Base-by-base conservation (phyloP, 2,888 invertebrate genomes). In the Druceiella hillmani region DNA sequence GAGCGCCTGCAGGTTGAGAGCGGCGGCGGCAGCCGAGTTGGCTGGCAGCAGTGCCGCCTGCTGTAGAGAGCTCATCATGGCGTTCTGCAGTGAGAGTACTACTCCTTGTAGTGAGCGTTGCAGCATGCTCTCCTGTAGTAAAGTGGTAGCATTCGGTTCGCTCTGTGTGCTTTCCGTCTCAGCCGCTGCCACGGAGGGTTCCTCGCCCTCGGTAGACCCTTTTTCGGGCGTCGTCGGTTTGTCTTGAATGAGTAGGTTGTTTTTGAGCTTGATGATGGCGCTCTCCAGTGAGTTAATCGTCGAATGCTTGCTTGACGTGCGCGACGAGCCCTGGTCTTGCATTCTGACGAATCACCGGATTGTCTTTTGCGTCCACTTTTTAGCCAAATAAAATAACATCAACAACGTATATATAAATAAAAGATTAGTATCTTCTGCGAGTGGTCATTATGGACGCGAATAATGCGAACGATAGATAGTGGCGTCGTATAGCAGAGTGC, bases 1-100 rank as follows among this genome's bases (percentile, higher is more conserved):
- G 43, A 89, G 66, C 16, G 89, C 89, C 66, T 89, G 89, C 20
- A 89, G 74, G 60, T 88, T 88, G 12, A 90, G 70, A 1, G 89
- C 89, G 22, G 87, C 85, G 22, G 88, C 88, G 5, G 87, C 88
- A 3, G 87, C 85, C 2, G 87, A 87, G 51, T 87, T 86, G 1
- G 83, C 82, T 4, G 88, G 88, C 51, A 89, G 61, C 14, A 89
- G 66, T 1, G 88, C 87, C 2, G 88, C 89, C 56, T 88, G 85
- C 59, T 88, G 88, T 47, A 89, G 64, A 6, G 88, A 87, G 53
- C 81, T 85, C 66, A 89, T 82, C 76, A 90, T 82, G 5, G 88
- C 87, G 56, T 85, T 87, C 63, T 90, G 89, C 34, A 89, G 67
- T 9, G 87, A 84, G 48, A 88, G 72, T 20, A 87, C 86, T 33